Evolutionary conservation across 2,888 invertebrate species (phyloP), one percentile per base, ranked within the genome.

Genomic region (Drosophila sordidula): DNA sequence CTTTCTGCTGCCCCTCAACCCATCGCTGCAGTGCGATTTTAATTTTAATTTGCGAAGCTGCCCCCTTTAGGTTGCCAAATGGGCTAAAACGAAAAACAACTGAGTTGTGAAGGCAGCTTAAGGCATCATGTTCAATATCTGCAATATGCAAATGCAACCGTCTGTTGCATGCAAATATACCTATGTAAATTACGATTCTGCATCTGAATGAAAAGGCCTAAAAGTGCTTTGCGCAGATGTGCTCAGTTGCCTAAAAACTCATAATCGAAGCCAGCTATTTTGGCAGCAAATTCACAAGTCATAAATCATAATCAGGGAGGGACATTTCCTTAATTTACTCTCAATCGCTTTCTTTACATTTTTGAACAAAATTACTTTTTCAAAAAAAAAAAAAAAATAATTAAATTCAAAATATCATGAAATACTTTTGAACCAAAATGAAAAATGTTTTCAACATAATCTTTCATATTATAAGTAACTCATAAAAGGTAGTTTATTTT

Each of bases 91-190:
- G 14, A 58, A 32, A 57, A 51, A 6, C 32, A 41, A 51, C 16
- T n/a, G 41, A 34, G 39, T 25, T n/a, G 52, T 11, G 16, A 32
- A 41, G 52, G 41, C 14, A 52, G 52, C 57, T 58, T 32, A 52
- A 41, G 25, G 8, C 41, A 22, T 50, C 29, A 41, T 14, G 22
- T 41, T 41, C 22, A 14, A 51, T 41, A 38, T 6, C 9, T 6
- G 36, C 34, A 34, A 34, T 3, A 38, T 50, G 36, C 41, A 42
- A 42, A 42, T 41, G 18, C 34, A 12, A 25, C 12, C 36, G 22
- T 41, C 18, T 57, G 16, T 34, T 26, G 9, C 45, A 16, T 22
- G 22, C n/a, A 22, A 22, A 54, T 11, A 42, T 22, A 22, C 12
- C 2, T 9, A 57, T n/a, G 41, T 25, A 29, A 34, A 52, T 41